Evolutionary conservation across 23 tunicate genomes (phyloP).

Genomic region (Halocynthia aurantium): DNA sequence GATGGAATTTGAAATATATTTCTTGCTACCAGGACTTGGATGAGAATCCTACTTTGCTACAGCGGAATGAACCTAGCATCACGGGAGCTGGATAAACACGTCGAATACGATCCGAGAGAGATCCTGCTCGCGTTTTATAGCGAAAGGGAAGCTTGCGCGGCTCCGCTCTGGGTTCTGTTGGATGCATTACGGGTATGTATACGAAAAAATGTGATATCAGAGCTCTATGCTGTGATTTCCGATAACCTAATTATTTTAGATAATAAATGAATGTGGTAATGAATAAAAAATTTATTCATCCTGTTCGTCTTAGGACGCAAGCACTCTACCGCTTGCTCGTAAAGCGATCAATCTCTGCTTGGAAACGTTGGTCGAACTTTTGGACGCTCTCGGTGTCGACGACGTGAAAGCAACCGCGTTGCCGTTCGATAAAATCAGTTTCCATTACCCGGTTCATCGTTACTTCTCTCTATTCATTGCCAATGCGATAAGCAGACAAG

Average conservation of each 20-base stretch:
- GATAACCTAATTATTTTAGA: no score
- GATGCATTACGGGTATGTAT: constrained; percentile 51
- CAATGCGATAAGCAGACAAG: constrained; percentile 77
- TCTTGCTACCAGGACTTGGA: constrained; percentile 53
- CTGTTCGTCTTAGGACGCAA: constrained; percentile 5
- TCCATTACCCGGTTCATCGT: constrained; percentile 86
- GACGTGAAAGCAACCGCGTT: neutral
- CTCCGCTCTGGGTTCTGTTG: constrained; percentile 69
- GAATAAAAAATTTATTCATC: neutral
- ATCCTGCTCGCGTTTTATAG: constrained; percentile 50
- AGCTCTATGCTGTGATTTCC: no score
- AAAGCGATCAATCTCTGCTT: constrained; percentile 8
- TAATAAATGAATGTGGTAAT: neutral
- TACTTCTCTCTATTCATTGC: constrained; percentile 65
- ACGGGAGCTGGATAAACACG: constrained; percentile 41
- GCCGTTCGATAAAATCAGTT: constrained; percentile 58
- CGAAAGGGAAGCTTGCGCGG: constrained; percentile 79
- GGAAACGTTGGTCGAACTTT: constrained; percentile 7
- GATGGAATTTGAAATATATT: neutral
- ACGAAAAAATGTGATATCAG: no score
- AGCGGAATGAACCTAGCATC: constrained; percentile 68
- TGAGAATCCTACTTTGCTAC: constrained; percentile 31
- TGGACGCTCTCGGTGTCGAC: constrained; percentile 20
- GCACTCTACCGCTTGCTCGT: neutral
- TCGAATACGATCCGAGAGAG: constrained; percentile 42